Percentiles rank a stretch among this genome's conserved stretches.
These are phyloP conservation scores for Reinhardtius hippoglossoides DNA, from an alignment of 2,113 vertebrate species.

Conservation along the genomic window DNA sequence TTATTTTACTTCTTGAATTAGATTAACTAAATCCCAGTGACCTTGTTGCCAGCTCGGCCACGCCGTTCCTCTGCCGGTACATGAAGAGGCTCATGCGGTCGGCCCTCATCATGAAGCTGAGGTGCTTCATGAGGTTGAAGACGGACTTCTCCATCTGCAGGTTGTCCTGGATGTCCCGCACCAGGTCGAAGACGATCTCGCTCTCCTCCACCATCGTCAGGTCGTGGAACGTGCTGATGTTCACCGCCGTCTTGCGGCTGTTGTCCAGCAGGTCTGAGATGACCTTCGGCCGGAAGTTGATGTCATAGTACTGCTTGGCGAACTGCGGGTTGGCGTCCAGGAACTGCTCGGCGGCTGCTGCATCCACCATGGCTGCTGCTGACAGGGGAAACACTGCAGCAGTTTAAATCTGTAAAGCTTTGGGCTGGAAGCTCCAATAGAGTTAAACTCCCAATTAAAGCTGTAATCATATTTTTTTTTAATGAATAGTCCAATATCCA, in stretches of 20 bases:
- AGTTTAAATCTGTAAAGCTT: neutral
- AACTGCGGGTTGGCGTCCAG: slow-evolving; percentile 88
- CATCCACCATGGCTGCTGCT: slow-evolving; percentile 76
- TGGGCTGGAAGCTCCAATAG: no score
- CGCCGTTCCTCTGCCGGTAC: slow-evolving; percentile 89
- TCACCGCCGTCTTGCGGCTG: slow-evolving; percentile 72
- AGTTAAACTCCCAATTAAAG: no score
- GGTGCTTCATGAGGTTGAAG: slow-evolving; percentile 88
- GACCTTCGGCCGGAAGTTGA: slow-evolving; percentile 82
- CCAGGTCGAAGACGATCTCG: slow-evolving; percentile 88
- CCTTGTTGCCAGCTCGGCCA: slow-evolving; percentile 87
- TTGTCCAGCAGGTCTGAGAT: slow-evolving; percentile 83
- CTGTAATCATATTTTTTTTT: no score
- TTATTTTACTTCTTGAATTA: no score
- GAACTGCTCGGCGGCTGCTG: slow-evolving; percentile 87
- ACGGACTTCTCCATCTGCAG: slow-evolving; percentile 85
- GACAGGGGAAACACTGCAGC: neutral
- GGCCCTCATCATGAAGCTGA: slow-evolving; percentile 86
- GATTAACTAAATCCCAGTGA: neutral
- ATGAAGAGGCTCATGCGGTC: slow-evolving; percentile 92
- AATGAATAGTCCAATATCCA: no score
- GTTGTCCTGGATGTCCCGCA: slow-evolving; percentile 89
- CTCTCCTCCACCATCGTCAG: slow-evolving; percentile 87
- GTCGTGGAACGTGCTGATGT: slow-evolving; percentile 77
- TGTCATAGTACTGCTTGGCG: slow-evolving; percentile 87